A percentile compares a stretch with the other conserved stretches of the same genome.
Conservation (phyloP, 2,113 vertebrate species). For the Euleptes europaea region DNA sequence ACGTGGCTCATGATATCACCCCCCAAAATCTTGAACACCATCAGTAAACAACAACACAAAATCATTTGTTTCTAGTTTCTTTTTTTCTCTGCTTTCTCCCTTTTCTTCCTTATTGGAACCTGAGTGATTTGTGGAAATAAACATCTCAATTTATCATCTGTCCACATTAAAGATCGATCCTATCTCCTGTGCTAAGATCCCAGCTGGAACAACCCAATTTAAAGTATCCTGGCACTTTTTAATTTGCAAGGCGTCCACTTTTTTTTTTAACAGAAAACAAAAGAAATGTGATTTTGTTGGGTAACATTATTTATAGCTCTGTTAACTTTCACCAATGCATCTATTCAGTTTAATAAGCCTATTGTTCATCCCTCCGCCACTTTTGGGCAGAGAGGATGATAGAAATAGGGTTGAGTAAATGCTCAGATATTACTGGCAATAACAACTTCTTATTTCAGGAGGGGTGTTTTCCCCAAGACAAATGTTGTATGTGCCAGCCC, state of each 20-base stretch:
- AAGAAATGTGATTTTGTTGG: not conserved
- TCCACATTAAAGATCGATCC: not conserved
- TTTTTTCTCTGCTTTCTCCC: not conserved
- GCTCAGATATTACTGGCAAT: not conserved
- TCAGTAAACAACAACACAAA: no score
- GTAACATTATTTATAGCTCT: constrained; percentile 3
- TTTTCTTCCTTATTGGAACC: not conserved
- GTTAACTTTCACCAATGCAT: not conserved
- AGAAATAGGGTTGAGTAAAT: not conserved
- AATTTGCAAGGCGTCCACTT: not conserved
- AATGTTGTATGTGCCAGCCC: no score
- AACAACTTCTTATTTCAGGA: not conserved
- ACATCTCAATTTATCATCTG: not conserved
- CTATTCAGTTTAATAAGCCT: not conserved
- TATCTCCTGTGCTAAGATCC: not conserved
- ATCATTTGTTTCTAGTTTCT: not conserved
- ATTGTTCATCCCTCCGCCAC: not conserved
- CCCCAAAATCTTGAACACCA: no score
- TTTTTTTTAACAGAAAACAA: not conserved
- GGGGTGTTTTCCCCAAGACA: no score
- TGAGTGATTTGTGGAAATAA: constrained; percentile 1
- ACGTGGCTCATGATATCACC: no score
- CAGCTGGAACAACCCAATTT: not conserved
- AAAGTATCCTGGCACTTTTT: not conserved
- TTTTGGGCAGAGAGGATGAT: not conserved